phyloP scores from a whole-genome alignment of 2,113 vertebrate genomes.

The Notothenia coriiceps region DNA sequence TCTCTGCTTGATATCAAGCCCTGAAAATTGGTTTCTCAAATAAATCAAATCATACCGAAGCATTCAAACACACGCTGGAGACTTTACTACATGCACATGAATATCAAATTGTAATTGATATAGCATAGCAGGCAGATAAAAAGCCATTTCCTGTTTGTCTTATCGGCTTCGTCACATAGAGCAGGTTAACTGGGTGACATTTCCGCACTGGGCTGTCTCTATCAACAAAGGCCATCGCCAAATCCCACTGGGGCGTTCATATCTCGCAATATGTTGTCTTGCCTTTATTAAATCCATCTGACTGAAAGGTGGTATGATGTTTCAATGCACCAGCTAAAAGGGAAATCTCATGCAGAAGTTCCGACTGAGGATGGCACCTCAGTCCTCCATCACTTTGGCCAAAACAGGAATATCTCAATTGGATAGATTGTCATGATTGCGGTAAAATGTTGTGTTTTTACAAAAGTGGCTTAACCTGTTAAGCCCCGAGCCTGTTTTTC shows the following conservation, averaged over 20 bases:
- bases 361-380: neutral
- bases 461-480: no score
- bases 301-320: conserved; percentile 29
- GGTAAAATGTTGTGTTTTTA: no score
- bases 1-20: conserved; percentile 13
- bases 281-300: conserved; percentile 69
- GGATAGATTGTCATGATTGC: neutral
- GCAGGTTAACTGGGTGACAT: conserved; percentile 74
- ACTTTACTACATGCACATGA: conserved; percentile 34
- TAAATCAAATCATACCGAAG: neutral
- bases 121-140: conserved; percentile 60
- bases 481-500: no score
- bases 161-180: conserved; percentile 72
- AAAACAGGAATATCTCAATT: neutral
- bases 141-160: conserved; percentile 78
- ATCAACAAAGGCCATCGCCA: conserved; percentile 75
- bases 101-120: conserved; percentile 76
- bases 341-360: conserved; percentile 20
- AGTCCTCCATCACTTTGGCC: neutral
- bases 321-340: conserved; percentile 24
- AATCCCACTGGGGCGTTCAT: conserved; percentile 55
- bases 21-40: conserved; percentile 27
- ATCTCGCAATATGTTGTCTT: conserved; percentile 64
- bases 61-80: neutral
- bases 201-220: conserved; percentile 49